Conservation (phyloP, 2,797 vertebrate species). For the Lagodon rhomboides region DNA sequence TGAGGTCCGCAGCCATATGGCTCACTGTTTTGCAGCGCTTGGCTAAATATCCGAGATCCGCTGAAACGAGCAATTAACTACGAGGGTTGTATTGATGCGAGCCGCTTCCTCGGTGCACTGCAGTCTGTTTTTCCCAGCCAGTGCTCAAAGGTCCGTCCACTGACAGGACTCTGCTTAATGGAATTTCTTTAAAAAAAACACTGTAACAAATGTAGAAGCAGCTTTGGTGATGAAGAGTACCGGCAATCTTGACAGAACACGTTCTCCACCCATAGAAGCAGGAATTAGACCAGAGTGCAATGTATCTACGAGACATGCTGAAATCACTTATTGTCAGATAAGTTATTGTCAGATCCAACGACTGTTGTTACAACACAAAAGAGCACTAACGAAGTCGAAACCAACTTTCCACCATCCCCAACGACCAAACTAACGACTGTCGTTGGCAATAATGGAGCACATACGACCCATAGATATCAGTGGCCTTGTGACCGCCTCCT, state of each 20-base stretch:
- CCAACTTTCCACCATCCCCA: too few relatives aligned
- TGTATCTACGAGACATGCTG: not conserved
- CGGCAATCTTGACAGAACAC: not conserved
- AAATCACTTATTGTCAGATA: not conserved
- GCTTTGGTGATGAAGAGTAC: not conserved
- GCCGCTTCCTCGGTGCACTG: constrained; percentile 40
- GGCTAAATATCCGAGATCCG: constrained; percentile 61
- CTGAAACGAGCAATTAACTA: constrained; percentile 69
- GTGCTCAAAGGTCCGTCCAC: not conserved
- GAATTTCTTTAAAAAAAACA: constrained; percentile 22
- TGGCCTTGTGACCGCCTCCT: too few relatives aligned
- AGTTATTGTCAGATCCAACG: too few relatives aligned
- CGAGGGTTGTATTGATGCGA: constrained; percentile 54
- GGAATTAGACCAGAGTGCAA: constrained; percentile 8
- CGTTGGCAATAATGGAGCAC: too few relatives aligned
- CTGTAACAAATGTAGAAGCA: constrained; percentile 4
- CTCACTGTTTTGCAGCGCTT: constrained; percentile 56
- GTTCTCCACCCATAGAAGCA: not conserved
- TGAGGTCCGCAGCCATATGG: constrained; percentile 63
- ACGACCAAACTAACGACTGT: too few relatives aligned
- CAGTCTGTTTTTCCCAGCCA: constrained; percentile 11
- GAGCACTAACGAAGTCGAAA: too few relatives aligned
- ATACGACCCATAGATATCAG: too few relatives aligned
- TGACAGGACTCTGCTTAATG: constrained; percentile 9
- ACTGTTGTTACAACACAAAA: too few relatives aligned